These are phyloP conservation scores for Ichneumoninae sp. DNA, from an alignment of 2,888 invertebrate species.

Conservation along the genomic window DNA sequence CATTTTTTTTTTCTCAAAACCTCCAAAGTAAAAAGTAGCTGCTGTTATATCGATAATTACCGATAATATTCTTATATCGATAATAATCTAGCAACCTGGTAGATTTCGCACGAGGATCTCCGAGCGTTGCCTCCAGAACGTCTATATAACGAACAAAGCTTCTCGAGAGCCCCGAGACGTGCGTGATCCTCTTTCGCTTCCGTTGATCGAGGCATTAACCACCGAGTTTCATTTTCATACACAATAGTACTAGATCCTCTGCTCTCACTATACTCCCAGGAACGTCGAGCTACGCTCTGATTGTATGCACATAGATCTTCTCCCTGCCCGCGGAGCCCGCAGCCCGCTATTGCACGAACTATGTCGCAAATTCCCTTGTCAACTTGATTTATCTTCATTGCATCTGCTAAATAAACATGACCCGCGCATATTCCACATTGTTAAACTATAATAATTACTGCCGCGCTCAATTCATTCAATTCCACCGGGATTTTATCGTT, in stretches of 20 bases:
- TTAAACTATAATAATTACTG: constrained; percentile 2
- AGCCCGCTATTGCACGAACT: neutral
- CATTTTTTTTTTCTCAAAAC: neutral
- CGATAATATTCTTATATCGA: neutral
- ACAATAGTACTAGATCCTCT: constrained; percentile 10
- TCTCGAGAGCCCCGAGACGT: constrained; percentile 66
- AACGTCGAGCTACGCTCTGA: constrained; percentile 33
- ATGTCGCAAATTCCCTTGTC: constrained; percentile 38
- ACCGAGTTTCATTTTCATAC: constrained; percentile 47
- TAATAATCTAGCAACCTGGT: constrained; percentile 27
- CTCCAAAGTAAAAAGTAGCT: neutral
- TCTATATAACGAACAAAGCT: constrained; percentile 48
- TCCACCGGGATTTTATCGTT: neutral
- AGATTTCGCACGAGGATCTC: constrained; percentile 63
- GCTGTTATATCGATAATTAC: neutral
- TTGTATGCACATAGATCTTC: constrained; percentile 44
- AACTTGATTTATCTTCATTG: constrained; percentile 60
- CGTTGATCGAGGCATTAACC: constrained; percentile 65
- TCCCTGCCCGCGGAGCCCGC: constrained; percentile 4
- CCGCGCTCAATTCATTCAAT: neutral
- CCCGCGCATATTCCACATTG: constrained; percentile 7
- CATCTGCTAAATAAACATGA: constrained; percentile 29
- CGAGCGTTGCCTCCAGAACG: constrained; percentile 14
- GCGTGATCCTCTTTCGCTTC: constrained; percentile 65
- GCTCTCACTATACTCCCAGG: neutral